These are phyloP conservation scores for Polypterus bichir DNA, from an alignment of 2,113 vertebrate genomes.

Conservation along the genomic window DNA sequence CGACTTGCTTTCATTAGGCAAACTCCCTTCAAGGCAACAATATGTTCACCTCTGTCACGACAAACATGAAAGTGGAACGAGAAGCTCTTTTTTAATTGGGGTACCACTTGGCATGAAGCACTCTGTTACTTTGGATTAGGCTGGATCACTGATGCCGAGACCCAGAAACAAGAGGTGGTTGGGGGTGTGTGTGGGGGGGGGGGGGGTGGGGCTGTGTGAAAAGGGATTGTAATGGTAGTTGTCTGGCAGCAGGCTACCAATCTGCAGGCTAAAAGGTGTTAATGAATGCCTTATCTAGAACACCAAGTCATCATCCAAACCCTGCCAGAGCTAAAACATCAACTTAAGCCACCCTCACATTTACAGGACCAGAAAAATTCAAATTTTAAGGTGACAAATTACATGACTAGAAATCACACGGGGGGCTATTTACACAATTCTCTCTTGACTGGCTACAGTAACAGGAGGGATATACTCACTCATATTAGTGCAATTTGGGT, in stretches of 20 bases:
- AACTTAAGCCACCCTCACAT: too few relatives aligned
- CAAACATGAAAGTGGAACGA: constrained; percentile 43
- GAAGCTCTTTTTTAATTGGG: constrained; percentile 67
- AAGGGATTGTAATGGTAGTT: background rate
- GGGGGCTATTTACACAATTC: too few relatives aligned
- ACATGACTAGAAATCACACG: too few relatives aligned
- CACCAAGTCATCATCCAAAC: too few relatives aligned
- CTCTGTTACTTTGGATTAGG: constrained; percentile 60
- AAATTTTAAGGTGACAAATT: too few relatives aligned
- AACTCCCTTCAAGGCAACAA: constrained; percentile 71
- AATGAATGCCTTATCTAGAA: too few relatives aligned
- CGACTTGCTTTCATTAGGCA: constrained; percentile 59
- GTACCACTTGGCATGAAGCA: constrained; percentile 59
- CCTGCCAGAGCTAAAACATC: too few relatives aligned
- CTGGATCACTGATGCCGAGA: constrained; percentile 36
- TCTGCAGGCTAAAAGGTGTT: background rate
- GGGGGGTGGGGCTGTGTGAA: background rate
- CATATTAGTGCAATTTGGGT: too few relatives aligned
- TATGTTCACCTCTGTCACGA: constrained; percentile 63
- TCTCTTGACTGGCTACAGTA: too few relatives aligned
- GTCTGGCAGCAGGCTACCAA: background rate
- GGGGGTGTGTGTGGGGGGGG: too few relatives aligned
- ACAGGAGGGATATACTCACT: too few relatives aligned
- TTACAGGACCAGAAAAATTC: too few relatives aligned
- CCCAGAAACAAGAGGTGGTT: background rate